Evolutionary conservation across 2,888 invertebrate species (phyloP), one percentile per base, ranked within the genome.

Genomic region (Drepanosiphum platanoidis): DNA sequence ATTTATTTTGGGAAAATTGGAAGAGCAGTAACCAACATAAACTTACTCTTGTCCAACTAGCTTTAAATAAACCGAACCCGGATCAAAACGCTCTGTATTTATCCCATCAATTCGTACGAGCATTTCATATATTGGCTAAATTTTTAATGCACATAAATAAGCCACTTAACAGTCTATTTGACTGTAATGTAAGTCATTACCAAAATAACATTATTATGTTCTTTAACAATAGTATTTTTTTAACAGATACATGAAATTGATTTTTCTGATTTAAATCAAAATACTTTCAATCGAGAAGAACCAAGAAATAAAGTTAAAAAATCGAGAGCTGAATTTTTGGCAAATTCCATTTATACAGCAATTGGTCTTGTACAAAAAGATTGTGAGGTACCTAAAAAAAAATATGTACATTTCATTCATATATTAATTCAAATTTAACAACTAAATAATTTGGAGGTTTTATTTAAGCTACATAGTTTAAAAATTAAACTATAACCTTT

Each of bases 81-180:
- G 94, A 95, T 90, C 93, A 93, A 87, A 94, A 95, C 88, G 91
- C 96, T 87, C 90, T 97, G 13, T 92, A 94, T 88, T 91, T 96
- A 86, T 96, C 97, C 90, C 93, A 94, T 88, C 95, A 97, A 90
- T 91, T 97, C 82, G 93, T 94, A 2, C 91, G 93, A 87, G 93
- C 94, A 1, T 91, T 97, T 84, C 93, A 94, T 88, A 95, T 96
- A 90, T 93, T 96, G 87, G 93, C 95, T 32, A 92, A 93, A 87
- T 95, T 97, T 88, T 93, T 93, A 88, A 89, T 97, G 78, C 96
- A 94, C 89, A 91, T 93, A 87, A 90, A 92, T 77, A 95, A 94
- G 89, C 95, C 93, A 13, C 91, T 94, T 87, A 94, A 92, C 87
- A 92, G 92, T 86, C 90, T 98, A 32, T 97, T 95, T 89, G 96